phyloP scores from a whole-genome alignment of 2,797 vertebrate species.

The Gambusia yucatana region DNA sequence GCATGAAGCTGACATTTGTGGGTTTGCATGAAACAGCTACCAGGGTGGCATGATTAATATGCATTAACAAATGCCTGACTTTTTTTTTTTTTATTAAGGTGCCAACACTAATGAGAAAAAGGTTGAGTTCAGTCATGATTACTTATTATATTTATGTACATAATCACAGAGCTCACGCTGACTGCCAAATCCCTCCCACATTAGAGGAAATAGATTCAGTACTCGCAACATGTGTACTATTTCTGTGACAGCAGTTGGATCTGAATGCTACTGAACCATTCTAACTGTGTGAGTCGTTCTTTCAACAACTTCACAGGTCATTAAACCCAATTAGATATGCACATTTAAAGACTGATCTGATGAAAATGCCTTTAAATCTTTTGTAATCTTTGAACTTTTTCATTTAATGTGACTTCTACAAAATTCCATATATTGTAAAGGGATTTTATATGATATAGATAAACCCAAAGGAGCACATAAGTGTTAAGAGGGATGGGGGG shows the following conservation, averaged over 20 bases:
- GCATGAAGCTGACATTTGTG: constrained; percentile 40
- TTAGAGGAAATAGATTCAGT: constrained; percentile 19
- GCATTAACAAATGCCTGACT: constrained; percentile 19
- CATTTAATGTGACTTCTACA: neutral
- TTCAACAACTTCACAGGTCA: constrained; percentile 20
- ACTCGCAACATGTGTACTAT: constrained; percentile 9
- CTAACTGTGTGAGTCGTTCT: neutral
- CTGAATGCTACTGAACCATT: constrained; percentile 2
- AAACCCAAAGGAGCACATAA: neutral
- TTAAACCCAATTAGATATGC: constrained; percentile 26
- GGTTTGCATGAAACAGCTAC: constrained; percentile 18
- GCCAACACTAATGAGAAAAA: constrained; percentile 10
- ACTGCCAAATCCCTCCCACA: constrained; percentile 19
- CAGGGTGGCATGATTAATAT: constrained; percentile 12
- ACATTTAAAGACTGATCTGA: constrained; percentile 28
- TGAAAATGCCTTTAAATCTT: neutral
- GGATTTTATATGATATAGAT: neutral
- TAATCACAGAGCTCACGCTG: constrained; percentile 12
- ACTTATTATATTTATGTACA: constrained; percentile 9
- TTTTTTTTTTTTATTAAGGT: constrained; percentile 7
- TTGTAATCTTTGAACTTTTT: neutral
- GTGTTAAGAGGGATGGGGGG: neutral
- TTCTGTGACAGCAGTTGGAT: constrained; percentile 15
- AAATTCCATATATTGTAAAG: neutral
- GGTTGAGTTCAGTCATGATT: neutral